phyloP scores from a whole-genome alignment of 2,113 vertebrate genomes.

The Alectura lathami region DNA sequence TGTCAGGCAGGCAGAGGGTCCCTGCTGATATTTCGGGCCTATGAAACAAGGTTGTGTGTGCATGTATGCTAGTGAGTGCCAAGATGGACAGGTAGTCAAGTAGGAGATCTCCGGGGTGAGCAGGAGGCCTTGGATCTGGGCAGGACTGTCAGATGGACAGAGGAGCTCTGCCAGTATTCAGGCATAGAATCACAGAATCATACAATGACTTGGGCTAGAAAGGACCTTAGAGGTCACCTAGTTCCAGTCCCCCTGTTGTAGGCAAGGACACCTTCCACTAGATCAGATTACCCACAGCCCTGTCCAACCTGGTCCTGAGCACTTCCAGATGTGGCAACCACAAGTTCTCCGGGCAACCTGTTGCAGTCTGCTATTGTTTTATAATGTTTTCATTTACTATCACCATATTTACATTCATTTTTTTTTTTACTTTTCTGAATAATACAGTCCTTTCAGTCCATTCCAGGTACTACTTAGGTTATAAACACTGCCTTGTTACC shows the following conservation, averaged over 20 bases:
- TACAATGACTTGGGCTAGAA: background rate
- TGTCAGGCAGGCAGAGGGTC: background rate
- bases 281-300: background rate
- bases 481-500: background rate
- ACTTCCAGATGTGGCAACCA: background rate
- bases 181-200: background rate
- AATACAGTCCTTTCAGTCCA: background rate
- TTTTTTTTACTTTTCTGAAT: background rate
- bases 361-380: background rate
- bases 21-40: too few relatives aligned
- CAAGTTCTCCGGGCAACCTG: background rate
- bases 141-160: background rate
- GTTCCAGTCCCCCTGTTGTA: background rate
- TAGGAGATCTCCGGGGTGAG: background rate
- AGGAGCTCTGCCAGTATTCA: background rate
- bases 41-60: background rate
- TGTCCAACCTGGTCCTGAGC: background rate
- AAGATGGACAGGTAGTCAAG: background rate
- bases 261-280: background rate
- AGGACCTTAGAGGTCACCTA: background rate
- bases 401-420: background rate
- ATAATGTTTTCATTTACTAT: background rate
- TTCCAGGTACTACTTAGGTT: background rate
- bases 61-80: background rate
- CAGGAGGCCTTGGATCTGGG: background rate